Evolutionary conservation across 2,888 invertebrate species (phyloP).

Genomic region (Morpho helenor): DNA sequence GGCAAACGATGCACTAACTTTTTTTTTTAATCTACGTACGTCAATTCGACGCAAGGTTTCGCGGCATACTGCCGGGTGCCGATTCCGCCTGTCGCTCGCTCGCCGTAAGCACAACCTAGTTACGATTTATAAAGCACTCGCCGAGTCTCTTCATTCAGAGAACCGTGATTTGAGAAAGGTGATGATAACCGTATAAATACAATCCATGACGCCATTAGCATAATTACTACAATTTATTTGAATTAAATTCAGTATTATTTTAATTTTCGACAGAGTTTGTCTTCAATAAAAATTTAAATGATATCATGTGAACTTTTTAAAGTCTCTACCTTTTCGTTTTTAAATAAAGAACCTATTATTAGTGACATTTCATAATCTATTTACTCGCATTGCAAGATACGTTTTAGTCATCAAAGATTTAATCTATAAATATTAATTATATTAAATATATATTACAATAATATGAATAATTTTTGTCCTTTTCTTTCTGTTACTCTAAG

Average conservation of each 20-base stretch:
- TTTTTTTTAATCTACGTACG: constrained; percentile 31
- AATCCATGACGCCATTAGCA: constrained; percentile 1
- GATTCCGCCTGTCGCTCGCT: constrained; percentile 16
- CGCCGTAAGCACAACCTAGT: constrained; percentile 8
- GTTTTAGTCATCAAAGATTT: too few species aligned
- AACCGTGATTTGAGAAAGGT: constrained; percentile 1
- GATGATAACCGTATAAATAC: constrained; percentile 7
- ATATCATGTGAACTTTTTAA: too few species aligned
- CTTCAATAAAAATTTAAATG: too few species aligned
- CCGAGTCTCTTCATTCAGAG: constrained; percentile 3
- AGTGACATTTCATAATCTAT: too few species aligned
- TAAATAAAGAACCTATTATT: too few species aligned
- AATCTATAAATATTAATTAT: too few species aligned
- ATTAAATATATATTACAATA: too few species aligned
- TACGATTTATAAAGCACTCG: constrained; percentile 11
- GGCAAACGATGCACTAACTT: constrained; percentile 32
- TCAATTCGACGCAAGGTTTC: constrained; percentile 35
- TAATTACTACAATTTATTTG: not conserved
- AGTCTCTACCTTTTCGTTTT: too few species aligned
- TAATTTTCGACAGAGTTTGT: not conserved
- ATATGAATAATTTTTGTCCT: too few species aligned
- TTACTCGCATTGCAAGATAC: too few species aligned
- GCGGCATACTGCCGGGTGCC: constrained; percentile 37
- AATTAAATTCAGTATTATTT: not conserved
- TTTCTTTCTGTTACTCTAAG: too few species aligned